Evolutionary conservation across 2,888 invertebrate species (phyloP).

Genomic region (Acleris sparsana): DNA sequence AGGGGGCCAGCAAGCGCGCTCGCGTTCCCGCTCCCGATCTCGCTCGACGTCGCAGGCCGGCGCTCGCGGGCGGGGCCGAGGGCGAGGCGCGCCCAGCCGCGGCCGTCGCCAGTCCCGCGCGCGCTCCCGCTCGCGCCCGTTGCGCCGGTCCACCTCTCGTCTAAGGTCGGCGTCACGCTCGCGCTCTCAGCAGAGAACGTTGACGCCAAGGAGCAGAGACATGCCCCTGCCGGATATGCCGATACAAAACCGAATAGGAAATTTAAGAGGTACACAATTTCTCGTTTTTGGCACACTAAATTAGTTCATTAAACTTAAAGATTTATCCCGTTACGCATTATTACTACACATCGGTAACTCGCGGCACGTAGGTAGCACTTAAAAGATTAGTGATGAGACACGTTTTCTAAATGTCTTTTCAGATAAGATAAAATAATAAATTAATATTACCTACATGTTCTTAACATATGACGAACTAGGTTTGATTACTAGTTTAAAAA

Average conservation of each 20-base stretch:
- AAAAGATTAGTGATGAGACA: no score
- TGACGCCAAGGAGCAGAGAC: conserved; percentile 44
- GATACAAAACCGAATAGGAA: conserved; percentile 18
- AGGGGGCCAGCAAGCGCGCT: conserved; percentile 32
- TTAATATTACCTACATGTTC: no score
- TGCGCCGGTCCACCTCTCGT: conserved; percentile 47
- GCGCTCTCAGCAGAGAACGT: conserved; percentile 41
- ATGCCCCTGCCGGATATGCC: no score
- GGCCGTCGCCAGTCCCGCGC: conserved; percentile 49
- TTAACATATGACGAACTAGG: no score
- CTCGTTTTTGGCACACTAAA: no score
- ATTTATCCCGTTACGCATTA: no score
- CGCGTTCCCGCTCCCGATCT: conserved; percentile 52
- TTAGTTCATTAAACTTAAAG: no score
- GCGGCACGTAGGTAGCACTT: no score
- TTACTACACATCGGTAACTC: no score
- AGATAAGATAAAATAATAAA: no score
- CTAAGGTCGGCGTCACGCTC: conserved; percentile 41
- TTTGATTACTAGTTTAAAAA: no score
- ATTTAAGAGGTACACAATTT: conserved; percentile 17
- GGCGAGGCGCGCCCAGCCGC: conserved; percentile 50
- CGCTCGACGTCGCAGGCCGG: conserved; percentile 43
- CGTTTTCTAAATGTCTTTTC: no score
- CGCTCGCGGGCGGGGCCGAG: conserved; percentile 41
- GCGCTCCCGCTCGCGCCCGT: conserved; percentile 53